These are phyloP conservation scores for Luffia ferchaultella DNA, from an alignment of 2,888 invertebrate species.

Conservation along the genomic window DNA sequence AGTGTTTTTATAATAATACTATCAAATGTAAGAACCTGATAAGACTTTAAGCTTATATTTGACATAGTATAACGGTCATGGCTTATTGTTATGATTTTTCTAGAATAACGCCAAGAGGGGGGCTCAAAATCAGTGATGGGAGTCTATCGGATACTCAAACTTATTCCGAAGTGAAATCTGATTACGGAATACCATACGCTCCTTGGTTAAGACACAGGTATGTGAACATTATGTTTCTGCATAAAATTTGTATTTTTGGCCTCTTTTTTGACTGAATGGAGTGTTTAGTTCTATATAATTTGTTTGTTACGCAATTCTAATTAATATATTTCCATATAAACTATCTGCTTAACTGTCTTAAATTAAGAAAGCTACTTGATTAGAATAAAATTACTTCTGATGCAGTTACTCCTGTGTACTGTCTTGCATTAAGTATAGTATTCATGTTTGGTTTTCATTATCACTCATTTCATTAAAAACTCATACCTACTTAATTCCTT, in stretches of 20 bases:
- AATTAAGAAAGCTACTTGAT: no score
- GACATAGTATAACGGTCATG: background rate
- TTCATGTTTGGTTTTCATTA: no score
- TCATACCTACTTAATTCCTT: no score
- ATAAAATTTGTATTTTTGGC: background rate
- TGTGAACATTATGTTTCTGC: conserved; percentile 7
- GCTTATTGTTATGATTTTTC: conserved; percentile 10
- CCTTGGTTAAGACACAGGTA: conserved; percentile 89
- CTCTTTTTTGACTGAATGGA: background rate
- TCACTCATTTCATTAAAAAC: no score
- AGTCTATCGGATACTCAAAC: conserved; percentile 88
- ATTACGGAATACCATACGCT: conserved; percentile 83
- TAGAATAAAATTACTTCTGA: no score
- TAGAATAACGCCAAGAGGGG: conserved; percentile 57
- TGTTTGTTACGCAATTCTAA: no score
- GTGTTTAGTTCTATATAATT: no score
- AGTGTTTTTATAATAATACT: no score
- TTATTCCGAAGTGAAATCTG: conserved; percentile 75
- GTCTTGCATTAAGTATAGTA: no score
- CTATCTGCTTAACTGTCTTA: conserved; percentile 3
- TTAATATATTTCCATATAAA: conserved; percentile 3
- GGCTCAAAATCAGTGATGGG: conserved; percentile 75
- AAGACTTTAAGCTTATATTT: background rate
- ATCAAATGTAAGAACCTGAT: no score
- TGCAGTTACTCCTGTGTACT: no score